Conservation (phyloP, 1,140 invertebrate species). For the Leptinotarsa lineolata region DNA sequence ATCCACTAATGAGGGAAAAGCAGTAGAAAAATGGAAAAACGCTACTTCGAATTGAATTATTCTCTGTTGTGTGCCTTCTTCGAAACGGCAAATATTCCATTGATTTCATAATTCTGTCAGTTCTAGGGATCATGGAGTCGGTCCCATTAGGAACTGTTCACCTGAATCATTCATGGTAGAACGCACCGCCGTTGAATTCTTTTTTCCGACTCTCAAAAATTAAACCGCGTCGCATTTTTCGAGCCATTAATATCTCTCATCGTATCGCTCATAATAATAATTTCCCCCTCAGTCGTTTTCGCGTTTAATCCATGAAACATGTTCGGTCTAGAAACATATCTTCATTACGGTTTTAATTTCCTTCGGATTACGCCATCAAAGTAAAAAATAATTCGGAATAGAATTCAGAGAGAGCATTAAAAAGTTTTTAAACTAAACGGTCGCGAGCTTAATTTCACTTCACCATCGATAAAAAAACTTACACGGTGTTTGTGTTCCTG, state of each 20-base stretch:
- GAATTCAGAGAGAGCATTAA: constrained; percentile 25
- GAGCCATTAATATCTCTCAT: constrained; percentile 18
- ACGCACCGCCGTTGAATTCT: background rate
- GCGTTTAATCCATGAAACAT: constrained; percentile 25
- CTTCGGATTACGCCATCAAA: constrained; percentile 37
- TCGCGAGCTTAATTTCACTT: constrained; percentile 29
- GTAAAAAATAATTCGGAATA: constrained; percentile 31
- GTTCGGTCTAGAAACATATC: constrained; percentile 32
- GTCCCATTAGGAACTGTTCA: background rate
- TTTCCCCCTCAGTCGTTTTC: constrained; percentile 10
- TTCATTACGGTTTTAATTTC: constrained; percentile 41
- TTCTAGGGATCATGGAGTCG: no score
- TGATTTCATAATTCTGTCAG: no score
- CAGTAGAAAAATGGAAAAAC: no score
- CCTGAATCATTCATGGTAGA: background rate
- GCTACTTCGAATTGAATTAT: no score
- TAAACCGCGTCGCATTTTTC: constrained; percentile 22
- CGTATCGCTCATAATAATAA: constrained; percentile 22
- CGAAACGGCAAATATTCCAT: no score
- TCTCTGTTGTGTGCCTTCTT: no score
- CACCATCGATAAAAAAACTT: constrained; percentile 28
- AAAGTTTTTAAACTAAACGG: constrained; percentile 29
- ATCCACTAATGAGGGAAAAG: no score
- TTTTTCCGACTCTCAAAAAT: constrained; percentile 11
- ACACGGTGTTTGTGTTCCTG: constrained; percentile 9